Evolutionary conservation across 2,888 invertebrate genomes (phyloP), one percentile per base, ranked within the genome.

Genomic region (Blera fallax): DNA sequence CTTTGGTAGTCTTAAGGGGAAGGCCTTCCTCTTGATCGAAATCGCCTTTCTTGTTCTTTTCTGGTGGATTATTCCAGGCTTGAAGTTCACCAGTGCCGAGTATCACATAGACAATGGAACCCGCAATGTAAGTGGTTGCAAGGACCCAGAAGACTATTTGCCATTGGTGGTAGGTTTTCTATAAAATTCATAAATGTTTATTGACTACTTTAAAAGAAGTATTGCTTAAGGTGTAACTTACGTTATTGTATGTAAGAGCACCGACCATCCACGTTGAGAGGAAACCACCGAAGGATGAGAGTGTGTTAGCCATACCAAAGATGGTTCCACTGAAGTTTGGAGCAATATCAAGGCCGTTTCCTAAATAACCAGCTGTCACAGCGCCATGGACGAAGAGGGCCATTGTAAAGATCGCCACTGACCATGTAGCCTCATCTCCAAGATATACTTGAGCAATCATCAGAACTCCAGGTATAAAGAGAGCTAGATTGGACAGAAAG

Each of bases 311-410:
- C 93, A 97, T 93, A 43, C 97, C 97, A 91, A 97, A 97, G 87
- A 97, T 97, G 1, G 97, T 97, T 0, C 97, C 94, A 76, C 97
- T 96, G 90, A 96, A 97, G 91, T 97, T 97, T 0, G 97, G 97
- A 2, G 97, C 97, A 88, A 97, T 97, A 89, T 97, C 97, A 24
- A 97, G 93, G 10, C 96, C 97, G 90, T 97, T 97, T 85, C 97
- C 96, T 29, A 97, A 93, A 91, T 97, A 97, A 0, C 97, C 97
- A 8, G 96, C 96, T 0, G 97, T 96, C 14, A 97, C 96, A 0
- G 95, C 96, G 18, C 97, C 97, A 91, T 97, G 97, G 89, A 97
- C 94, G 87, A 97, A 97, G 24, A 97, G 92, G 0, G 97, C 96
- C 43, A 94, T 90, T 0, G 97, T 97, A 91, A 97, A 96, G 88